A percentile compares a stretch with the other conserved stretches of the same genome.
Evolutionary conservation across 2,113 vertebrate species (phyloP).

Genomic region (Rousettus leschenaultii): DNA sequence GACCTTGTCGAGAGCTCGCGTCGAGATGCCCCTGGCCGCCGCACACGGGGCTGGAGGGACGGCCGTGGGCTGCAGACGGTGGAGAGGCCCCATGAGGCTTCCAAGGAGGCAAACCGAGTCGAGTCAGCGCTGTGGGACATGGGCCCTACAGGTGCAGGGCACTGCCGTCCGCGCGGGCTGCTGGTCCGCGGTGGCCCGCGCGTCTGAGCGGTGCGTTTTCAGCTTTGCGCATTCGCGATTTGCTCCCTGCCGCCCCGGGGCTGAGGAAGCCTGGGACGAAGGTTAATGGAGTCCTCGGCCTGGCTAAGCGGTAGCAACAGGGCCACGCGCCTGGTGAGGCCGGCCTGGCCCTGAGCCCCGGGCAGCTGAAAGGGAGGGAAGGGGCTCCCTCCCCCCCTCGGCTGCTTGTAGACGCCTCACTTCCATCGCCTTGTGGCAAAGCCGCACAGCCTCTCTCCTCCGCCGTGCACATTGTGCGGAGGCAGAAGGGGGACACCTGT

Average conservation of each 20-base stretch:
- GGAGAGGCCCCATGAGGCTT: no score
- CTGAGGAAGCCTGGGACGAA: neutral
- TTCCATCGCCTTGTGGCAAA: neutral
- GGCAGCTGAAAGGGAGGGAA: neutral
- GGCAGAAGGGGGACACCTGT: no score
- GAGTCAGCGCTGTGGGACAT: no score
- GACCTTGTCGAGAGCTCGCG: neutral
- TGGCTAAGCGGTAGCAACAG: neutral
- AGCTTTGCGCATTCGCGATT: no score
- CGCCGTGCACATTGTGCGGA: neutral
- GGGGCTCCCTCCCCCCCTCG: no score
- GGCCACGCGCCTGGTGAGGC: neutral
- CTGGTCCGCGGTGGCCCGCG: no score
- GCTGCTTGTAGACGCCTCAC: neutral
- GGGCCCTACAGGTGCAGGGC: no score
- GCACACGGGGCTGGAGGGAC: no score
- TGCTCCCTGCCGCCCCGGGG: neutral
- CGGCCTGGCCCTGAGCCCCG: neutral
- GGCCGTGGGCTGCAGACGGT: no score
- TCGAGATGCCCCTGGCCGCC: accelerated
- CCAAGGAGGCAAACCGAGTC: no score
- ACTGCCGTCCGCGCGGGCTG: no score
- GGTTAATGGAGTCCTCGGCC: neutral
- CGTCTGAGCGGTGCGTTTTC: no score
- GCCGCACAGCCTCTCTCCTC: neutral